Evolutionary conservation across 2,113 vertebrate genomes (phyloP).

Genomic region (Aleadryas rufinucha): DNA sequence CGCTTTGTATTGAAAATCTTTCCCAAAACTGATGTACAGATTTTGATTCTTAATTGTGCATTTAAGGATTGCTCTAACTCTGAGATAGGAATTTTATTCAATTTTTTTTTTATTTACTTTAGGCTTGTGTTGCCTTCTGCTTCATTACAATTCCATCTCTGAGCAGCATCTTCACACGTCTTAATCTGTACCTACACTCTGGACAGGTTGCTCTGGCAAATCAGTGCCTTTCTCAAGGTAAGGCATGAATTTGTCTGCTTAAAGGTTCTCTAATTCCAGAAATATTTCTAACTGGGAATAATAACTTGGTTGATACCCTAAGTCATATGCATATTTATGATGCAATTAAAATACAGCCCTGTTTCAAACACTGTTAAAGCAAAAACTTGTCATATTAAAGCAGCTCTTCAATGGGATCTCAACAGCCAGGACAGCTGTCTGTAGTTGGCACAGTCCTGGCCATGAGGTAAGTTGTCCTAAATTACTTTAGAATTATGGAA

Average conservation of each 20-base stretch:
- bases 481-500: background rate
- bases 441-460: background rate
- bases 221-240: constrained; percentile 98
- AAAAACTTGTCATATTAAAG: background rate
- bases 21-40: background rate
- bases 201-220: constrained; percentile 96
- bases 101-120: background rate
- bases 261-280: background rate
- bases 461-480: background rate
- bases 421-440: background rate
- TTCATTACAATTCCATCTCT: constrained; percentile 98
- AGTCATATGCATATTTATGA: background rate
- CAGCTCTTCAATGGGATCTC: background rate
- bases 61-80: background rate
- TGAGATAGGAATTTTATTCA: background rate
- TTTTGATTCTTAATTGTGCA: background rate
- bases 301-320: background rate
- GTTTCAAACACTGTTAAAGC: background rate
- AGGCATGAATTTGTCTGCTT: background rate
- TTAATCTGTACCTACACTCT: constrained; percentile 91
- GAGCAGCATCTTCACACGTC: constrained; percentile 87
- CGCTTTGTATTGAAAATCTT: background rate
- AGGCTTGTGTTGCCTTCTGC: constrained; percentile 97
- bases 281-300: background rate
- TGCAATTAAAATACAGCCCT: background rate